Percentiles rank a stretch among this genome's conserved stretches.
phyloP scores from a whole-genome alignment of 2,113 vertebrate genomes.

The Dicentrarchus labrax region DNA sequence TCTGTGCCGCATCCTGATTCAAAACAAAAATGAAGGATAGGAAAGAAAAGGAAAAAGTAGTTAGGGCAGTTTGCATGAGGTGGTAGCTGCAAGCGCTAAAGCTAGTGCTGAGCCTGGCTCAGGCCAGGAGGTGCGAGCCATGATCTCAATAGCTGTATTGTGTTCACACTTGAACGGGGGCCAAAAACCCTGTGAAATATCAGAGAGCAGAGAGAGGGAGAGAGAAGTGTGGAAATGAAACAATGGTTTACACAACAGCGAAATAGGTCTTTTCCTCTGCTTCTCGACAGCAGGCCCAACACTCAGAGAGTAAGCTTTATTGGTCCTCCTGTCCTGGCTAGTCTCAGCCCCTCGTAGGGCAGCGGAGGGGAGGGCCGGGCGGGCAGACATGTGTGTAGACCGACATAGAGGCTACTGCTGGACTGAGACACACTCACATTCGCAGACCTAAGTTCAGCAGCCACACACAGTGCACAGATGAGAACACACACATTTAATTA shows the following conservation, averaged over 20 bases:
- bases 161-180: constrained; percentile 81
- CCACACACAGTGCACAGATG: constrained; percentile 49
- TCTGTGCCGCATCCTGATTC: constrained; percentile 37
- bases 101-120: constrained; percentile 45
- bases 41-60: constrained; percentile 39
- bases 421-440: constrained; percentile 26
- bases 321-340: constrained; percentile 72
- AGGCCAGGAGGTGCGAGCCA: constrained; percentile 73
- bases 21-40: constrained; percentile 34
- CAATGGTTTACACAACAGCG: constrained; percentile 85
- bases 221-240: constrained; percentile 83
- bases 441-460: constrained; percentile 29
- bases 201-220: constrained; percentile 71
- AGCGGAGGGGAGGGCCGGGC: constrained; percentile 29
- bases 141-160: constrained; percentile 85
- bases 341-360: constrained; percentile 60
- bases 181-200: constrained; percentile 83
- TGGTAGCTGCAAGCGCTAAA: constrained; percentile 68
- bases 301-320: constrained; percentile 68
- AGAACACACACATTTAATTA: constrained; percentile 59
- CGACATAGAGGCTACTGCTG: constrained; percentile 14
- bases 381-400: constrained; percentile 23
- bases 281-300: constrained; percentile 69
- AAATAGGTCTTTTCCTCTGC: constrained; percentile 80
- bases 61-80: constrained; percentile 39